Base-by-base conservation (phyloP, 1,140 invertebrate genomes). In the Drosophila kikkawai region DNA sequence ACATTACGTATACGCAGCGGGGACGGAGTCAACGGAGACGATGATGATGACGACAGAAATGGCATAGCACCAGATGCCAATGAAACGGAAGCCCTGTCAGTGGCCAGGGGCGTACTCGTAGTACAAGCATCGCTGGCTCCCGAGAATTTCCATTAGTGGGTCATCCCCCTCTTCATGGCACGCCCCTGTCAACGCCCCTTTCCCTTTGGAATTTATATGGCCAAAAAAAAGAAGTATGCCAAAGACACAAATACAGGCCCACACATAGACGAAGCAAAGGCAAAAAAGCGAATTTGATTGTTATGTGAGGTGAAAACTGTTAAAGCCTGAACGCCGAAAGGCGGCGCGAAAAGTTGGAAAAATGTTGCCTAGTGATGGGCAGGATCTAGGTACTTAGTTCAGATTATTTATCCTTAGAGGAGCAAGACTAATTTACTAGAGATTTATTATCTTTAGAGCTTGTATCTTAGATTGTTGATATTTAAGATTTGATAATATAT, bases 1-100 rank as follows among this genome's bases (percentile, higher is more conserved):
- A 36, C 60, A 87, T 88, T 87, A 83, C 83, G 83, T 88, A 87
- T 87, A 87, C 83, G 84, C 84, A 80, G 68, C 51, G 68, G 55
- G 60, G 36, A 64, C 51, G 26, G 26, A 32, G 48, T 4, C 36
- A 12, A 50, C 15, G 26, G n/a, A 15, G 45, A 26, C 22, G 47
- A 29, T 48, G 47, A 48, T 48, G 47, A 48, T 65, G 77, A 88
- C 77, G 78, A 83, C 64, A 80, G 64, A 87, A 80, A 74, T 66
- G 82, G 80, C 80, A 48, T 73, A 80, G 64, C 80, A 55, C 51
- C 51, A 80, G 73, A 83, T 88, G 80, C 80, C 78, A 84, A 74
- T 80, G 79, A 80, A 87, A 75, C 80, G 84, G 84, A 80, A 83
- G 73, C 80, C 74, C 39, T 64, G 80, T 53, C 76, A 70, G 55